These are phyloP conservation scores for Shinisaurus crocodilurus DNA, from an alignment of 2,113 vertebrate species.

Conservation along the genomic window DNA sequence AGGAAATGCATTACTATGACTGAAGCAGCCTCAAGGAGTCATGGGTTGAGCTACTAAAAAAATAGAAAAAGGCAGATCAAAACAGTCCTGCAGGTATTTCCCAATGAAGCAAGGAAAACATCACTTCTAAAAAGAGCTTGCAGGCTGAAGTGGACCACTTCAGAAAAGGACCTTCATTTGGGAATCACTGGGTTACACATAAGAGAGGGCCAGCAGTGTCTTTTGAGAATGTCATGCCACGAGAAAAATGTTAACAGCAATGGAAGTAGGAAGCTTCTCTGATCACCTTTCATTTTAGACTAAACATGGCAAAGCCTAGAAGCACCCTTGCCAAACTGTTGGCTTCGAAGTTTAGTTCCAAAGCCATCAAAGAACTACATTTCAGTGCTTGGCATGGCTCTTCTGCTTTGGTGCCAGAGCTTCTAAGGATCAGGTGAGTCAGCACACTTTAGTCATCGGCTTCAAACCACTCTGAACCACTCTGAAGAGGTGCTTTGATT, in stretches of 20 bases:
- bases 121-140: background rate
- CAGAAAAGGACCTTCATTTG: background rate
- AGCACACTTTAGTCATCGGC: background rate
- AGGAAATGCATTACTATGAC: background rate
- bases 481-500: background rate
- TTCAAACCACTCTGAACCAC: background rate
- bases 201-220: background rate
- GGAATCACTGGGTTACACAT: background rate
- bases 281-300: background rate
- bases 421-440: background rate
- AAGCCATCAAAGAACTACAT: rapidly evolving
- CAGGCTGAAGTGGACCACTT: background rate
- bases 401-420: background rate
- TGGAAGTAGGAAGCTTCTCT: background rate
- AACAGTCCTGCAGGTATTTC: background rate
- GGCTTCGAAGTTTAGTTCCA: background rate
- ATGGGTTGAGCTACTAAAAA: background rate
- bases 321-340: background rate
- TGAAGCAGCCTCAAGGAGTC: background rate
- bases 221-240: background rate
- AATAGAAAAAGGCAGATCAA: background rate
- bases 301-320: background rate
- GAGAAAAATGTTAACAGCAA: background rate
- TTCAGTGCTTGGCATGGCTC: background rate
- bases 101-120: background rate